Evolutionary conservation across 2,113 vertebrate genomes (phyloP), one percentile per base, ranked within the genome.

Genomic region (Etheostoma cragini): DNA sequence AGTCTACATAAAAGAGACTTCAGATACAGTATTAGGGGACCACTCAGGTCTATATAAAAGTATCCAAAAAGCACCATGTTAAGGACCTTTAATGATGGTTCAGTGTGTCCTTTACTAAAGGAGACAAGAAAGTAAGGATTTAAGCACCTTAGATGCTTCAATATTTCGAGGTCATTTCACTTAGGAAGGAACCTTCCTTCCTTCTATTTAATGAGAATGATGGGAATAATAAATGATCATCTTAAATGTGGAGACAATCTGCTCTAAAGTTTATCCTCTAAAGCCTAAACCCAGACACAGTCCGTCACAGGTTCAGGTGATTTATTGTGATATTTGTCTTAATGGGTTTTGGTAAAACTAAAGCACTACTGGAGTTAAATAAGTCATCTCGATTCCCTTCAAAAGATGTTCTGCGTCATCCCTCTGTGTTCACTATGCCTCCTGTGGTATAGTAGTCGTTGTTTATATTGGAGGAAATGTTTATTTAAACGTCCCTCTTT

Each of bases 381-480:
- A 8, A 62, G 6, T 66, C 15, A 8, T 21, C 22, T n/a, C 0
- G 46, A n/a, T 21, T 67, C 22, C 10, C 67, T 42, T 50, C 3
- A 62, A 24, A 38, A 21, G 35, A 65, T 0, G 35, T 53, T 42
- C 64, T 45, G 46, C 16, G 1, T 74, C 70, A 4, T 47, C 30
- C 49, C 42, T 17, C 30, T 35, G 42, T 42, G 0, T 16, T 1
- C 49, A 11, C 5, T 13, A 8, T 60, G 57, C 49, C 1, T 15
- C 12, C 13, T 35, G n/a, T n/a, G 4, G 19, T 45, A n/a, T 10
- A n/a, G n/a, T 2, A 0, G 8, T n/a, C 56, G 21, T 0, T 86
- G 64, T 88, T 85, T 82, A 92, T 57, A 47, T 64, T 35, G 45
- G 57, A 63, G n/a, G 8, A 73, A 56, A 38, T 38, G 57, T 85